Base-by-base conservation (phyloP, 1,140 invertebrate species). In the Theocolax elegans region DNA sequence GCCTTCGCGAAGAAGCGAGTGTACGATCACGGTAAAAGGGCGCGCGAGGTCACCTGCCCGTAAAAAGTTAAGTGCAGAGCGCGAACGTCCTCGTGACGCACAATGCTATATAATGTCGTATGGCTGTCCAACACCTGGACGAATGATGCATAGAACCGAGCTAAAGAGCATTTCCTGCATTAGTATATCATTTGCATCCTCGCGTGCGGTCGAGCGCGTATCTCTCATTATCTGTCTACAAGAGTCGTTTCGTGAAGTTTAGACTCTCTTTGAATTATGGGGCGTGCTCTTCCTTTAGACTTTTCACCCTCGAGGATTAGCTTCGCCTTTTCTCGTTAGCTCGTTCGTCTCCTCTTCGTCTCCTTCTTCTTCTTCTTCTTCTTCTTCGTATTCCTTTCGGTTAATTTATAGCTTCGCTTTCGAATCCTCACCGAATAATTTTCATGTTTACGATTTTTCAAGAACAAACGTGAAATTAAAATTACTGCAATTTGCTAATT, bases 51-150 rank as follows among this genome's bases (percentile, higher is more conserved):
- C 60, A 38, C 23, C 12, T 13, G 31, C 12, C 19, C 10, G 27
- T 62, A 46, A 62, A 46, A 40, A 64, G 44, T 2, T 10, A 40
- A 35, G 1, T 1, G 27, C 54, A 4, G 42, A 0, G 42, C 0
- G n/a, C n/a, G n/a, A n/a, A n/a, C n/a, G n/a, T n/a, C n/a, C n/a
- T n/a, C n/a, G n/a, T n/a, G n/a, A n/a, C n/a, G n/a, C n/a, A n/a
- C n/a, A n/a, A n/a, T n/a, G n/a, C n/a, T n/a, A n/a, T n/a, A n/a
- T n/a, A n/a, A n/a, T n/a, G n/a, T n/a, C n/a, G n/a, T n/a, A n/a
- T n/a, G n/a, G n/a, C n/a, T n/a, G n/a, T n/a, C n/a, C n/a, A n/a
- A 73, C 80, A 83, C 80, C 80, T 83, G 81, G 77, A 68, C 73
- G 72, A 71, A 77, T 81, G 81, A 82, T 83, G 79, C 79, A 81